A percentile compares a stretch with the other conserved stretches of the same genome.
Evolutionary conservation across 1,140 invertebrate genomes (phyloP).

Genomic region (Camponotus pennsylvanicus): DNA sequence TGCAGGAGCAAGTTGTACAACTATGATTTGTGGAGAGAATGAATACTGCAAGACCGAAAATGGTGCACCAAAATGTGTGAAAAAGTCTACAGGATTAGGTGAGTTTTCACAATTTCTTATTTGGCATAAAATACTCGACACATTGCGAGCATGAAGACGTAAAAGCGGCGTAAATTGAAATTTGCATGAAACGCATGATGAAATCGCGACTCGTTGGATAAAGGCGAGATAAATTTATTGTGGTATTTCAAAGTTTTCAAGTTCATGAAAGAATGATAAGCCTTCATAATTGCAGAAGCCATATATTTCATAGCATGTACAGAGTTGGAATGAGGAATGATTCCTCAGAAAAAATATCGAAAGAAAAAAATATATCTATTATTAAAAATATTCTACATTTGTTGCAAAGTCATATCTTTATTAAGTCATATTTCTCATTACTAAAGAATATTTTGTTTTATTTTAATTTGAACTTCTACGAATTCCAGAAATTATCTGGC

Average conservation of each 20-base stretch:
- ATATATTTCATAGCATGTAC: slow-evolving; percentile 34
- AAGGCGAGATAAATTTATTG: background rate
- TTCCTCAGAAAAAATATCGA: background rate
- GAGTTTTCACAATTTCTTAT: slow-evolving; percentile 67
- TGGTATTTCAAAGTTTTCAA: background rate
- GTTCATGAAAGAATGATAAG: background rate
- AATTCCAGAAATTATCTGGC: background rate
- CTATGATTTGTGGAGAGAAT: slow-evolving; percentile 78
- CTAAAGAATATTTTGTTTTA: background rate
- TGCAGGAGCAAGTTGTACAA: slow-evolving; percentile 78
- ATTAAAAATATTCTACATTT: background rate
- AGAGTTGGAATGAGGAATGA: slow-evolving; percentile 9
- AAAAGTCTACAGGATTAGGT: slow-evolving; percentile 78
- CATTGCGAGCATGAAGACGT: slow-evolving; percentile 50
- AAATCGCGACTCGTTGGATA: background rate
- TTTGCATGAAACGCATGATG: slow-evolving; percentile 16
- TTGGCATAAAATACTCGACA: background rate
- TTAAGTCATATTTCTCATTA: background rate
- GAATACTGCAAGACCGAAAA: slow-evolving; percentile 82
- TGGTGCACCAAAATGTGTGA: slow-evolving; percentile 81
- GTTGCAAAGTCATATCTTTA: background rate
- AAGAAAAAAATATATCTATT: background rate
- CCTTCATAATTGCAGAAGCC: background rate
- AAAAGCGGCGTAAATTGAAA: background rate
- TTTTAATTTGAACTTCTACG: background rate